A percentile compares a stretch with the other conserved stretches of the same genome.
These are phyloP conservation scores for Pachliopta kotzebuea DNA, from an alignment of 2,888 invertebrate genomes.

Conservation along the genomic window DNA sequence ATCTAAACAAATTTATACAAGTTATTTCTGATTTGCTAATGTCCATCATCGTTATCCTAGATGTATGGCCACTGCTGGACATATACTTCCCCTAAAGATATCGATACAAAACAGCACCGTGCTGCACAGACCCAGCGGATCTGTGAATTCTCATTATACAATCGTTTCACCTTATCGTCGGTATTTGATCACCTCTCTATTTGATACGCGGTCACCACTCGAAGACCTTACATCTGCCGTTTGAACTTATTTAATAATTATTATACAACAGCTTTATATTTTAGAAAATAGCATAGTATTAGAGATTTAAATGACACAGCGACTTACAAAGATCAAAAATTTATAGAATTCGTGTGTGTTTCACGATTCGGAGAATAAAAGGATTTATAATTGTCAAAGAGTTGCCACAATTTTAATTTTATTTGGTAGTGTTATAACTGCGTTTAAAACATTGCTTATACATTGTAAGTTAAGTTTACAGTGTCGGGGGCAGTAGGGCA, in stretches of 20 bases:
- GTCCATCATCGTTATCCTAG: not conserved
- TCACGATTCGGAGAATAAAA: not conserved
- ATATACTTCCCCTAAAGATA: too few relatives aligned
- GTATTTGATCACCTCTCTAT: too few relatives aligned
- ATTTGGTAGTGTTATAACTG: not conserved
- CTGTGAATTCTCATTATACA: too few relatives aligned
- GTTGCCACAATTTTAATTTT: not conserved
- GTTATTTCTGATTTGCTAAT: not conserved
- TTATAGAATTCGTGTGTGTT: not conserved
- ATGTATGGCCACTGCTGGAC: too few relatives aligned
- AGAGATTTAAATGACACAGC: not conserved
- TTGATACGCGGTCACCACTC: too few relatives aligned
- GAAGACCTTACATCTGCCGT: too few relatives aligned
- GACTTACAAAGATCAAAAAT: not conserved
- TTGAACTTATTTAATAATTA: too few relatives aligned
- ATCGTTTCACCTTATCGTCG: too few relatives aligned
- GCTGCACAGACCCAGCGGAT: too few relatives aligned
- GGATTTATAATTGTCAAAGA: not conserved
- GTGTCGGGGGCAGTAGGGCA: conserved; percentile 47
- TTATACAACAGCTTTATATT: too few relatives aligned
- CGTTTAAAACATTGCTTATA: conserved; percentile 20
- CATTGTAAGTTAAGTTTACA: conserved; percentile 30
- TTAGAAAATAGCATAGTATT: too few relatives aligned
- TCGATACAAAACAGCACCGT: too few relatives aligned
- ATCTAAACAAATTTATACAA: not conserved